Percentiles rank a stretch among this genome's conserved stretches.
Evolutionary conservation across 2,797 vertebrate genomes (phyloP).

Genomic region (Sphenopsis melanotis): DNA sequence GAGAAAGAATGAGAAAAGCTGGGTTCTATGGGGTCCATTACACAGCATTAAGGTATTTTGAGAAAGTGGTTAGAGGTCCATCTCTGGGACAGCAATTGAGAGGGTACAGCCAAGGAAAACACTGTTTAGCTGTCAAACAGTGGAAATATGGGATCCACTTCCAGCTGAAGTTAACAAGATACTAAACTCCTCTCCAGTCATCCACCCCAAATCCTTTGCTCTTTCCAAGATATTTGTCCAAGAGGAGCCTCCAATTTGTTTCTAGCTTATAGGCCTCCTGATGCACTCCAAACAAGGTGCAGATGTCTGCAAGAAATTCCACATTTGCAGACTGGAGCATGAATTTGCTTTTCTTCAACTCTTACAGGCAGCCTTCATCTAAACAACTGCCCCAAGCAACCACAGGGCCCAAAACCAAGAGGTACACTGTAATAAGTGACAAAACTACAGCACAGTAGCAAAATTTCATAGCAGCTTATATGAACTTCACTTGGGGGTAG

Average conservation of each 20-base stretch:
- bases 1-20: neutral
- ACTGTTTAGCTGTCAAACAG: neutral
- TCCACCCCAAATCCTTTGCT: neutral
- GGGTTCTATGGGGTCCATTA: neutral
- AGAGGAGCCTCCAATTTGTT: neutral
- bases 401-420: neutral
- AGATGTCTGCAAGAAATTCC: neutral
- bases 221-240: neutral
- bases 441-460: neutral
- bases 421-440: neutral
- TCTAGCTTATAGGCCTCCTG: neutral
- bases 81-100: neutral
- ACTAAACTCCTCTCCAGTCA: neutral
- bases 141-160: neutral
- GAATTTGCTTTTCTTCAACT: neutral
- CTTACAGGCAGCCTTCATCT: neutral
- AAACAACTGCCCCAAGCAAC: neutral
- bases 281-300: neutral
- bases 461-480: neutral
- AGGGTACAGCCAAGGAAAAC: neutral
- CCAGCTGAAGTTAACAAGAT: neutral
- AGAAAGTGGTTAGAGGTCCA: neutral
- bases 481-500: neutral
- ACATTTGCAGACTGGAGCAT: neutral
- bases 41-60: neutral